phyloP scores from a whole-genome alignment of 2,113 vertebrate genomes.

The Cryptomyrus ogoouensis region DNA sequence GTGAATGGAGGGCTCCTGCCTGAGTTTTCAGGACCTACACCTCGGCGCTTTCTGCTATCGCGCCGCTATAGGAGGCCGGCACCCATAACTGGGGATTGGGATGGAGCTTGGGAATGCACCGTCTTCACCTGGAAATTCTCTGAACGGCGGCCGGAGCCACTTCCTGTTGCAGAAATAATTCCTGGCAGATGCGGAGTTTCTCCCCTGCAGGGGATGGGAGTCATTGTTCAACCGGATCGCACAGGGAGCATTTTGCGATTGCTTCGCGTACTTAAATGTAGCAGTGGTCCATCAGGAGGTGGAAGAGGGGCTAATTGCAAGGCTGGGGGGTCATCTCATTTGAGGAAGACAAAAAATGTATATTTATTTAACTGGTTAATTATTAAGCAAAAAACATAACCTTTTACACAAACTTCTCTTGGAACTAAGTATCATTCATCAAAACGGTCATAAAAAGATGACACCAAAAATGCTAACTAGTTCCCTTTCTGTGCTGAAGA shows the following conservation, averaged over 20 bases:
- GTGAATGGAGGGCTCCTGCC: neutral
- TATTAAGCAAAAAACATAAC: neutral
- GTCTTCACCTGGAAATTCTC: neutral
- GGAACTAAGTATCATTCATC: neutral
- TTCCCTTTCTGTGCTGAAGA: neutral
- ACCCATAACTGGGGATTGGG: neutral
- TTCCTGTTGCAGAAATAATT: neutral
- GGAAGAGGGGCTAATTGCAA: neutral
- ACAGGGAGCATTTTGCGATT: neutral
- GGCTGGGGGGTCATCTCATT: neutral
- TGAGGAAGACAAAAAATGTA: neutral
- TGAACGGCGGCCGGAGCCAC: neutral
- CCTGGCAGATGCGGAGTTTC: neutral
- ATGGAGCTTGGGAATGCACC: neutral
- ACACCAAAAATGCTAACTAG: neutral
- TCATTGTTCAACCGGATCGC: neutral
- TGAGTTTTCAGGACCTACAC: neutral
- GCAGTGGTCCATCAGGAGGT: neutral
- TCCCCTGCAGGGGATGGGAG: neutral
- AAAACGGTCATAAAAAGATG: neutral
- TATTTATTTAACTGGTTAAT: neutral
- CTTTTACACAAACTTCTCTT: neutral
- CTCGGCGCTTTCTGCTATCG: neutral
- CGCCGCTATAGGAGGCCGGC: neutral
- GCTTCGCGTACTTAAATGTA: neutral